phyloP scores from a whole-genome alignment of 1,140 invertebrate genomes.

The Lysiphlebus fabarum region DNA sequence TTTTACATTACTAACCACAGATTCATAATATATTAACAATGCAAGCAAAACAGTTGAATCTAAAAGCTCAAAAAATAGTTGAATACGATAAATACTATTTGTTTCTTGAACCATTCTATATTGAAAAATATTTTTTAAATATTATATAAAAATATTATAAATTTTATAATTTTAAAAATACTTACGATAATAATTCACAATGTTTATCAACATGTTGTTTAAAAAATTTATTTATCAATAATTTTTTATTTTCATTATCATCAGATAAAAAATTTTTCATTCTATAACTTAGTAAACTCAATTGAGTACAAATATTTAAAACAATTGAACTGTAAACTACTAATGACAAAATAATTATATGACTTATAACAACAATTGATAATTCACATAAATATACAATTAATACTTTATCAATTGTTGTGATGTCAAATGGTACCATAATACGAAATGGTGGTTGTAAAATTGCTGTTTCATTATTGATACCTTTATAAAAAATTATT shows the following conservation, averaged over 20 bases:
- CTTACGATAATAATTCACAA: neutral
- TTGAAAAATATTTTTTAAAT: neutral
- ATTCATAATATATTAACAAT: neutral
- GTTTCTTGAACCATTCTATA: neutral
- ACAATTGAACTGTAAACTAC: neutral
- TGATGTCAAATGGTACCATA: neutral
- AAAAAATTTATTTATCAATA: neutral
- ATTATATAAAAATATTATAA: neutral
- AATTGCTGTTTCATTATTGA: slow-evolving; percentile 6
- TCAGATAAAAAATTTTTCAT: neutral
- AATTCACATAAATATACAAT: neutral
- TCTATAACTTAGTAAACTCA: neutral
- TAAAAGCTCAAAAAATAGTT: neutral
- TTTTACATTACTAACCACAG: too few species aligned
- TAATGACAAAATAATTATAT: neutral
- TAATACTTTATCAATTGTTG: neutral
- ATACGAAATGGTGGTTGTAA: slow-evolving; percentile 1
- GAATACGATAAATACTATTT: neutral
- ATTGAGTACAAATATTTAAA: slow-evolving; percentile 8
- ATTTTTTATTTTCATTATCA: neutral
- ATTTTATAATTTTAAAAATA: neutral
- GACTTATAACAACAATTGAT: neutral
- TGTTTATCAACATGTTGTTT: neutral
- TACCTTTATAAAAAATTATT: too few species aligned
- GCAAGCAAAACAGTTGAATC: neutral